These are phyloP conservation scores for Schrankia costaestrigalis DNA, from an alignment of 2,888 invertebrate genomes.

Conservation along the genomic window DNA sequence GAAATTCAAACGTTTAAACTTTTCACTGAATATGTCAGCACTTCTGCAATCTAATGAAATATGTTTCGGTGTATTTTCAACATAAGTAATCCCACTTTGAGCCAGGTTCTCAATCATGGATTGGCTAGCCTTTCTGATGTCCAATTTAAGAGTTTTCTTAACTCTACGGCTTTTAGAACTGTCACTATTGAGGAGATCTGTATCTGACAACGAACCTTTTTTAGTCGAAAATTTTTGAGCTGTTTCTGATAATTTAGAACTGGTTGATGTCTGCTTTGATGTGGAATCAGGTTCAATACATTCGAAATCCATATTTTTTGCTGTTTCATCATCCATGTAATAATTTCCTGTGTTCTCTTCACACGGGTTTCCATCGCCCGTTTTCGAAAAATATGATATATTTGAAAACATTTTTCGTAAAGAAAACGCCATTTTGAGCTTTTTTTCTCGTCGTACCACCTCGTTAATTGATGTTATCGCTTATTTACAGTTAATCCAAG, in stretches of 20 bases:
- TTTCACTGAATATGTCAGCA: conserved; percentile 54
- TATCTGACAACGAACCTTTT: conserved; percentile 64
- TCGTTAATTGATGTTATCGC: conserved; percentile 7
- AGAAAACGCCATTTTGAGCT: conserved; percentile 65
- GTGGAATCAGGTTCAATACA: conserved; percentile 61
- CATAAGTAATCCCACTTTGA: conserved; percentile 28
- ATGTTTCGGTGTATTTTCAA: conserved; percentile 71
- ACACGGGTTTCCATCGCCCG: conserved; percentile 35
- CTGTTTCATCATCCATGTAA: too few relatives aligned
- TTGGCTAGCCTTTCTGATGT: conserved; percentile 59
- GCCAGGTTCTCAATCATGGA: conserved; percentile 46
- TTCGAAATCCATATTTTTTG: conserved; percentile 41
- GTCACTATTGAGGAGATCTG: conserved; percentile 47
- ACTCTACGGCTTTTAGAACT: conserved; percentile 34
- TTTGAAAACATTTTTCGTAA: conserved; percentile 69
- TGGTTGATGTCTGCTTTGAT: conserved; percentile 43
- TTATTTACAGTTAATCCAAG: conserved; percentile 13
- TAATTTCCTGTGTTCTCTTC: conserved; percentile 8
- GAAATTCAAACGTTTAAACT: conserved; percentile 58
- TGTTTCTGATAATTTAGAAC: conserved; percentile 47
- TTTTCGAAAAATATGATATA: conserved; percentile 67
- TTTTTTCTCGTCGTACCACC: conserved; percentile 3
- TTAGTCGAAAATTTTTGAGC: conserved; percentile 48
- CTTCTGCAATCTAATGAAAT: conserved; percentile 52
- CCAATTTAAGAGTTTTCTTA: conserved; percentile 57